Conservation (phyloP, 2,888 invertebrate genomes). For the Pseudoips prasinana region DNA sequence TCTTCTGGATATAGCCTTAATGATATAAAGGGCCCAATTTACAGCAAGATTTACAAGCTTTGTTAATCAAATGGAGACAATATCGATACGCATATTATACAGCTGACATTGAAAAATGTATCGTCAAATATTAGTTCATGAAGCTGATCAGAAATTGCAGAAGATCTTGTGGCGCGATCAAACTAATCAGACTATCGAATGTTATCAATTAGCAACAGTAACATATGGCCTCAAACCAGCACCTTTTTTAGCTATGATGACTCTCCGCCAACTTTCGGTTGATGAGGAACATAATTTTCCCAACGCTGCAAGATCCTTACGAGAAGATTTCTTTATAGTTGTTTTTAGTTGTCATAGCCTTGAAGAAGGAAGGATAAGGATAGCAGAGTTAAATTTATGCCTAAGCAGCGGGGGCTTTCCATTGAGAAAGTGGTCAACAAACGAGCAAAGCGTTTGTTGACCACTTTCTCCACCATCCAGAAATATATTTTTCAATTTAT, state of each 20-base stretch:
- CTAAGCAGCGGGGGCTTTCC: constrained; percentile 19
- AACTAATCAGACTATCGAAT: constrained; percentile 2
- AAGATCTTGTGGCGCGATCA: constrained; percentile 25
- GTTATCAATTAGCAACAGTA: constrained; percentile 13
- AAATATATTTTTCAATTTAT: too few species aligned
- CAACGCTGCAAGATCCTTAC: constrained; percentile 3
- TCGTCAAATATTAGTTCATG: constrained; percentile 14
- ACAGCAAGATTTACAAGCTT: constrained; percentile 13
- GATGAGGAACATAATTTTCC: constrained; percentile 10
- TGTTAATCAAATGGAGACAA: constrained; percentile 23
- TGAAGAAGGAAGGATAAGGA: constrained; percentile 4
- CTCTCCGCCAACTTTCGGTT: constrained; percentile 12
- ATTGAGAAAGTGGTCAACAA: constrained; percentile 2
- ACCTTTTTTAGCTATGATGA: constrained; percentile 28
- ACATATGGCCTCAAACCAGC: constrained; percentile 17
- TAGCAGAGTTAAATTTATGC: constrained; percentile 8
- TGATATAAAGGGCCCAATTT: constrained; percentile 25
- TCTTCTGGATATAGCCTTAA: constrained; percentile 21
- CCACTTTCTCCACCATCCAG: too few species aligned
- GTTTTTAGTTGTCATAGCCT: too few species aligned
- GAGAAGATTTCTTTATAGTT: constrained; percentile 11
- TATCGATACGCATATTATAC: constrained; percentile 20
- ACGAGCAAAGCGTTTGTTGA: background rate
- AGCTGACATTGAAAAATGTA: constrained; percentile 30
- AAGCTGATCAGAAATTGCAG: constrained; percentile 19